A percentile compares a stretch with the other conserved stretches of the same genome.
Conservation (phyloP, 2,888 invertebrate species). For the Leucophenga maculata region DNA sequence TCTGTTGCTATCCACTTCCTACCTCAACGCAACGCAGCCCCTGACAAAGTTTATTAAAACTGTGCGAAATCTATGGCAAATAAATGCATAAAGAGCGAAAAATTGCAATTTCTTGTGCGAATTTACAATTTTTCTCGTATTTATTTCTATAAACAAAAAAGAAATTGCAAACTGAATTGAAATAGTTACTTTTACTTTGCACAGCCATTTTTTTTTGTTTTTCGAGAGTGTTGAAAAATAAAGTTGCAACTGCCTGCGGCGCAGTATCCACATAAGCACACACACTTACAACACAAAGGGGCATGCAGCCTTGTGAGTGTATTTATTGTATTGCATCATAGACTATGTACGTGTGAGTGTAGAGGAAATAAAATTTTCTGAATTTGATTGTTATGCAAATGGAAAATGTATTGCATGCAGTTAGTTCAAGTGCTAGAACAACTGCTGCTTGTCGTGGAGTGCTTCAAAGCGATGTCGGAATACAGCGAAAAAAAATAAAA, state of each 20-base stretch:
- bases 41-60: too few relatives aligned
- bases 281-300: conserved; percentile 29
- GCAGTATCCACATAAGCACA: neutral
- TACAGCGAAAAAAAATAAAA: conserved; percentile 27
- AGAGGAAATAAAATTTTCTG: conserved; percentile 36
- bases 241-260: conserved; percentile 3
- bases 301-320: conserved; percentile 7
- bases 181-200: conserved; percentile 6
- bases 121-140: neutral
- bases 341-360: neutral
- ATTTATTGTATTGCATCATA: neutral
- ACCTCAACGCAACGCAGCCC: too few relatives aligned
- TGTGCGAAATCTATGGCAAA: neutral
- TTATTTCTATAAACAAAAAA: neutral
- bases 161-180: neutral
- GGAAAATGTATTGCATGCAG: conserved; percentile 23
- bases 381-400: conserved; percentile 37
- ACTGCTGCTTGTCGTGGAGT: neutral
- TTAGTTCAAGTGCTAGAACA: conserved; percentile 1
- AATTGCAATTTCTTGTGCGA: neutral
- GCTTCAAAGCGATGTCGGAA: neutral
- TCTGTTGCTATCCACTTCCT: too few relatives aligned
- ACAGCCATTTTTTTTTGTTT: neutral
- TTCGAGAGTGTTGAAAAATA: neutral
- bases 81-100: neutral